Conservation (phyloP, 2,113 vertebrate species). For the cattle (Bos taurus) region ARS-UCD2.0 NC_037340.1:8305001-8305500, state of each 20-base stretch:
- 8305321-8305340: conserved; percentile 13
- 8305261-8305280: conserved; percentile 3
- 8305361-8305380: conserved; percentile 35
- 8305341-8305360: neutral
- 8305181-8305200: neutral
- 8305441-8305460: conserved; percentile 43
- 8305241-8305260: neutral
- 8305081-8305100: neutral
- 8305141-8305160: neutral
- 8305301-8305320: neutral
- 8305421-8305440: conserved; percentile 28
- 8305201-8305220: neutral
- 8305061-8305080: neutral
- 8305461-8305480: conserved; percentile 69
- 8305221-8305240: neutral
- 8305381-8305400: conserved; percentile 41
- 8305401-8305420: conserved; percentile 12
- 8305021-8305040: conserved; percentile 21
- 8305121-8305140: neutral
- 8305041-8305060: neutral
- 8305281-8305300: neutral
- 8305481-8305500: conserved; percentile 65
- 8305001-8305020: neutral
- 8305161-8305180: neutral
- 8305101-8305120: neutral